Base-by-base conservation (phyloP, 2,888 invertebrate species). In the Caenorhabditis macrosperma region DNA sequence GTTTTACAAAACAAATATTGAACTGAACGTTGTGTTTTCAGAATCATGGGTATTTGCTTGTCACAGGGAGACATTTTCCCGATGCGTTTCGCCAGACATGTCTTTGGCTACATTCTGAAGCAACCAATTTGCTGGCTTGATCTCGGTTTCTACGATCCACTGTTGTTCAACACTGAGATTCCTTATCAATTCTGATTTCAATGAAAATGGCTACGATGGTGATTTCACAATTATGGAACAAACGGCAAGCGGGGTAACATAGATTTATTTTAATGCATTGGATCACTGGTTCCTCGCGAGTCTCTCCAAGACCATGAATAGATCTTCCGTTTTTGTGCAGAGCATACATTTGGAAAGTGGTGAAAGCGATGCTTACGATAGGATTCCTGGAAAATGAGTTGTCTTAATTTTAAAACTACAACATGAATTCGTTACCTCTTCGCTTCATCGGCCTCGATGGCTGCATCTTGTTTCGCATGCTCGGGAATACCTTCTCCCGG, bases 21-120 rank as follows among this genome's bases (percentile, higher is more conserved):
- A 4, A 26, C 87, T 91, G n/a, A n/a, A n/a, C n/a, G n/a, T n/a
- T n/a, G n/a, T n/a, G 44, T 52, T 17, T 55, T 24, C 92, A 96
- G 97, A 91, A 93, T 99, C 85, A 94, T 99, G 89, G 99, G 98
- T 9, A 93, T 99, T 80, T 99, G 98, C 91, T 93, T 99, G 66
- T 93, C 97, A 68, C 98, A 99, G 93, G 98, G 98, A 91, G 99
- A 99, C 92, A 92, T 99, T 74, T 96, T 97, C 91, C 98, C 99
- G 0, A 94, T 99, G 92, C 96, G 95, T 91, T 93, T 99, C 78
- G 97, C 96, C 91, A 94, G 99, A 81, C 98, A 99, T 91, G 97
- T 99, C 55, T 93, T 98, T 79, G 99, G 99, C 92, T 96, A 94
- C 90, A 94, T 99, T 82, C 93, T 99, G 80, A 95, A 95, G 3